A percentile compares a stretch with the other conserved stretches of the same genome.
These are phyloP conservation scores for Sebastes matsubarae DNA, from an alignment of 2,797 vertebrate species.

Conservation along the genomic window DNA sequence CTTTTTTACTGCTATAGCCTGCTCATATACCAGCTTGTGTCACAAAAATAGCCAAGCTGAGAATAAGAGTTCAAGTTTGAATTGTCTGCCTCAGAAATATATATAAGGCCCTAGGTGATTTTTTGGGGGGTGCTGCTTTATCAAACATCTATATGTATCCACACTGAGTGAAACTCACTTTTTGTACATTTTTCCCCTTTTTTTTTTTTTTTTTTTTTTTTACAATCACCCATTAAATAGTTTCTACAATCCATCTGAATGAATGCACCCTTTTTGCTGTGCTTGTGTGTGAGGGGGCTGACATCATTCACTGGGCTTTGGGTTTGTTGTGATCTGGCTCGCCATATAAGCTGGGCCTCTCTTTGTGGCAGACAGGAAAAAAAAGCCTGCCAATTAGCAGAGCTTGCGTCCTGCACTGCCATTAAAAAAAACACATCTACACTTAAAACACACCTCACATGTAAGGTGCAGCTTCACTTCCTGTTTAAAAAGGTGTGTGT, in stretches of 20 bases:
- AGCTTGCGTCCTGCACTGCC: conserved; percentile 53
- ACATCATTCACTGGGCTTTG: conserved; percentile 70
- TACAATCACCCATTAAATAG: conserved; percentile 58
- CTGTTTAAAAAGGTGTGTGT: conserved; percentile 11
- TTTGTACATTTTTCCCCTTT: conserved; percentile 24
- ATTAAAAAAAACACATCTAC: conserved; percentile 42
- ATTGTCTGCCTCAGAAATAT: conserved; percentile 39
- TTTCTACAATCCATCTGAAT: conserved; percentile 54
- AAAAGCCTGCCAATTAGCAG: conserved; percentile 72
- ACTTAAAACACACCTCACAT: conserved; percentile 26
- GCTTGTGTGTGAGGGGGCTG: conserved; percentile 58
- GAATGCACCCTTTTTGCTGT: conserved; percentile 56
- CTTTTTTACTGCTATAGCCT: conserved; percentile 35
- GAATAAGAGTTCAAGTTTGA: conserved; percentile 68
- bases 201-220: conserved; percentile 8
- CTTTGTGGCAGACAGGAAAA: conserved; percentile 60
- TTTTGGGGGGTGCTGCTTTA: conserved; percentile 30
- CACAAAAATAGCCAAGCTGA: conserved; percentile 46
- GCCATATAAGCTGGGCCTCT: conserved; percentile 71
- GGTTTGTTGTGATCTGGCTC: conserved; percentile 74
- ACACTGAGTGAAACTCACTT: conserved; percentile 32
- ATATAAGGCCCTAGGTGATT: conserved; percentile 42
- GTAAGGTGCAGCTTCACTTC: conserved; percentile 40
- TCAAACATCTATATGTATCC: conserved; percentile 54
- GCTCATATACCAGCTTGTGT: conserved; percentile 49